Percentiles rank a stretch among this genome's conserved stretches.
These are phyloP conservation scores for Callionymus lyra DNA, from an alignment of 2,113 vertebrate species.

Conservation along the genomic window DNA sequence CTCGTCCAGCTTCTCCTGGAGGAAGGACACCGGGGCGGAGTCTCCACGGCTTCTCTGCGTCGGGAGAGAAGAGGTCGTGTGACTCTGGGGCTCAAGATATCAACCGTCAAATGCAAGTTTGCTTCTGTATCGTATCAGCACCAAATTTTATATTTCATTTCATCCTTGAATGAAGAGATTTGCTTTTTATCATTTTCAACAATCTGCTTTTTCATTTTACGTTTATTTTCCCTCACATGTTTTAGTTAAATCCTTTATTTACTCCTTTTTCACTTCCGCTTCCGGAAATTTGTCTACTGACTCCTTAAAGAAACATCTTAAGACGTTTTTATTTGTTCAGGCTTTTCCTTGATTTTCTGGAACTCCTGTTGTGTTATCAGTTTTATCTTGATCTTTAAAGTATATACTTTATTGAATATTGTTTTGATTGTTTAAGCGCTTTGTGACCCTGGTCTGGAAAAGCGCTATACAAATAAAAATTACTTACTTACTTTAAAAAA, in stretches of 20 bases:
- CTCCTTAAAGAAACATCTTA: too few relatives aligned
- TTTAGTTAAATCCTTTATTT: not conserved
- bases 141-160: not conserved
- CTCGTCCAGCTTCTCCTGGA: conserved; percentile 68
- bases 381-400: too few relatives aligned
- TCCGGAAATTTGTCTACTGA: too few relatives aligned
- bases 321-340: too few relatives aligned
- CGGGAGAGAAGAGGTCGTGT: conserved; percentile 20
- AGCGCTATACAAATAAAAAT: too few relatives aligned
- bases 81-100: conserved; percentile 20
- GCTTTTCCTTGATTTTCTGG: too few relatives aligned
- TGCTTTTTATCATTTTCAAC: not conserved
- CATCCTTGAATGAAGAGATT: not conserved
- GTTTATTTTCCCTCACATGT: not conserved
- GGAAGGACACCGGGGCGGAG: conserved; percentile 54
- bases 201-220: not conserved
- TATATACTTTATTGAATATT: too few relatives aligned
- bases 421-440: too few relatives aligned
- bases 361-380: too few relatives aligned
- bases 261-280: not conserved
- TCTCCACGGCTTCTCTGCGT: conserved; percentile 37
- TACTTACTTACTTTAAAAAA: too few relatives aligned
- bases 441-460: too few relatives aligned
- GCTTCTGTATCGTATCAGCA: not conserved
- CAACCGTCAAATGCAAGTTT: not conserved